These are phyloP conservation scores for Syndactyla subalaris DNA, from an alignment of 2,797 vertebrate genomes.

Conservation along the genomic window DNA sequence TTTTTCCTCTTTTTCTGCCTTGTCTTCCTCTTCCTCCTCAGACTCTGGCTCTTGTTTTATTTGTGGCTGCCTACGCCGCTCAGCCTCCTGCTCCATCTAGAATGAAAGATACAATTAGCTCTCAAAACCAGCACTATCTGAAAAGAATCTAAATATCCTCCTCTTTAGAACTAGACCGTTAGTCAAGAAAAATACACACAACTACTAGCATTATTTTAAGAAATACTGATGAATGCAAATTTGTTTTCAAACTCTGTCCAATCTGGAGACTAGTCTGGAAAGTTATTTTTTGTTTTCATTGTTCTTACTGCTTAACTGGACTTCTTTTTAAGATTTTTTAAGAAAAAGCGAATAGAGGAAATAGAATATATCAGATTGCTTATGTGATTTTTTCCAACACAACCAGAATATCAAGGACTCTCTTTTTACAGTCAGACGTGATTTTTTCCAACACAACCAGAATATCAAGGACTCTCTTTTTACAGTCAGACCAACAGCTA, in stretches of 20 bases:
- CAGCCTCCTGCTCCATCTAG: conserved; percentile 97
- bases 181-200: neutral
- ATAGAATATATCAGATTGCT: neutral
- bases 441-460: neutral
- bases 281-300: neutral
- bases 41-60: conserved; percentile 93
- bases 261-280: neutral
- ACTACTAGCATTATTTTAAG: neutral
- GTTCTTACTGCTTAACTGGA: neutral
- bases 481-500: neutral
- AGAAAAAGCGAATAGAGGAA: neutral
- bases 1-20: conserved; percentile 86
- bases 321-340: neutral
- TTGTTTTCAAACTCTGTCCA: neutral
- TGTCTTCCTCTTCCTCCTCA: conserved; percentile 88
- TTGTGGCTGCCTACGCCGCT: conserved; percentile 91
- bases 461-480: neutral
- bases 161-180: neutral
- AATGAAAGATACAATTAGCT: neutral
- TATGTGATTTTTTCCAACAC: neutral
- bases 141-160: neutral
- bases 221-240: neutral
- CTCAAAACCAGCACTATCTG: neutral
- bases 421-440: neutral
- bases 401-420: neutral